Conservation (phyloP, 2,797 vertebrate genomes). For the Sphenopsis melanotis region DNA sequence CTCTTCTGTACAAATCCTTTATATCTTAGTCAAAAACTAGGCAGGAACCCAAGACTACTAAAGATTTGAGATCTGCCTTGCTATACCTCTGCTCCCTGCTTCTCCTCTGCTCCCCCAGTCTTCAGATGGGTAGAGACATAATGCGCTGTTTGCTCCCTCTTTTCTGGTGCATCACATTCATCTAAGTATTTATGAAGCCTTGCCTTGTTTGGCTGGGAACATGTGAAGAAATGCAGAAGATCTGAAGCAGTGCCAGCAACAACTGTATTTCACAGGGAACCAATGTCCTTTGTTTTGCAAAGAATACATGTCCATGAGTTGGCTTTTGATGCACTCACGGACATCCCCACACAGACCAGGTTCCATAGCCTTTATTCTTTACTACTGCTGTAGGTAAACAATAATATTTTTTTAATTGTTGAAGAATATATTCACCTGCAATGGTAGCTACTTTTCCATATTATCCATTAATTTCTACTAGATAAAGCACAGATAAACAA, state of each 20-base stretch:
- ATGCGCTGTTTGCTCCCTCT: background rate
- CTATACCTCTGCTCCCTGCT: background rate
- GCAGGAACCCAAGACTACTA: background rate
- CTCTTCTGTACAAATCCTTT: background rate
- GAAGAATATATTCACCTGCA: background rate
- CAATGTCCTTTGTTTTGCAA: background rate
- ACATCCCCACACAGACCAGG: background rate
- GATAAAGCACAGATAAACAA: background rate
- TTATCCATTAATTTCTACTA: background rate
- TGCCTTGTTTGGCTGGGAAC: background rate
- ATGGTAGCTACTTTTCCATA: background rate
- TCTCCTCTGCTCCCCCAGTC: background rate
- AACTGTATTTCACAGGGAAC: background rate
- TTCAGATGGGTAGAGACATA: background rate
- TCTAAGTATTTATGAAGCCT: background rate
- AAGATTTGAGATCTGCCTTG: background rate
- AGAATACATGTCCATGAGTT: background rate
- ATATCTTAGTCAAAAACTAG: background rate
- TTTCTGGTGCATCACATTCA: background rate
- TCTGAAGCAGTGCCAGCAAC: background rate
- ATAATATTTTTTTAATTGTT: background rate
- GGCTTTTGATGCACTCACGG: background rate
- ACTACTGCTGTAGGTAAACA: background rate
- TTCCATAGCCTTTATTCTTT: background rate
- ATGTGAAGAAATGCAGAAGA: background rate